Base-by-base conservation (phyloP, 2,888 invertebrate genomes). In the Coelopa pilipes region DNA sequence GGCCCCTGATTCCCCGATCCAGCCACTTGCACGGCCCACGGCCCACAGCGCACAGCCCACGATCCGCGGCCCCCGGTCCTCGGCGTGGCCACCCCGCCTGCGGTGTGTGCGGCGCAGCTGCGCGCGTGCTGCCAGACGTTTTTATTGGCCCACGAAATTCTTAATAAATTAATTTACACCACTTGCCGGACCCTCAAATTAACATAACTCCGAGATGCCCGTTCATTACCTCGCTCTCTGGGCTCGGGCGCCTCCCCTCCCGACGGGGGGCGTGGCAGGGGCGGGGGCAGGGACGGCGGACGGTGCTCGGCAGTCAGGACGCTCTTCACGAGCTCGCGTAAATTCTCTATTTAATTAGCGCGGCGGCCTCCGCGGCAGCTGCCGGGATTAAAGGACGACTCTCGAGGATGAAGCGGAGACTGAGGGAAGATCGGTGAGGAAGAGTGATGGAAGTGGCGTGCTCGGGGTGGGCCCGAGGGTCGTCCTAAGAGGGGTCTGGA, bases 131-230 rank as follows among this genome's bases (percentile, higher is more conserved):
- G 45, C 24, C 24, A 62, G 62, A 62, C n/a, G 34, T 59, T 59
- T 59, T 59, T 59, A 59, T 59, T 17, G 19, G 57, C 12, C 12
- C n/a, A 62, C 3, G 34, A 62, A 53, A 53, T 53, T 53, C 53
- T 53, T 53, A 53, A 62, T 62, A 62, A 62, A 62, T 62, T 62
- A 45, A 62, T 62, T 62, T 34, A 34, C 62, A 62, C 15, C 62
- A 34, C 19, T 62, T 62, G 62, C 62, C 21, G 45, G 62, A 62
- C 62, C 34, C 45, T 62, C 45, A 34, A 62, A 62, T 62, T 62
- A 62, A 34, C 62, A 62, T 45, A 62, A 12, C 34, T 62, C n/a
- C n/a, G 13, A 7, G 4, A 11, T 53, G 3, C 34, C 34, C 34
- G 2, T 7, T 34, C 34, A 34, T 34, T 34, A 2, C 7, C 34